Evolutionary conservation across 2,888 invertebrate genomes (phyloP).

Genomic region (Branchellion lobata): DNA sequence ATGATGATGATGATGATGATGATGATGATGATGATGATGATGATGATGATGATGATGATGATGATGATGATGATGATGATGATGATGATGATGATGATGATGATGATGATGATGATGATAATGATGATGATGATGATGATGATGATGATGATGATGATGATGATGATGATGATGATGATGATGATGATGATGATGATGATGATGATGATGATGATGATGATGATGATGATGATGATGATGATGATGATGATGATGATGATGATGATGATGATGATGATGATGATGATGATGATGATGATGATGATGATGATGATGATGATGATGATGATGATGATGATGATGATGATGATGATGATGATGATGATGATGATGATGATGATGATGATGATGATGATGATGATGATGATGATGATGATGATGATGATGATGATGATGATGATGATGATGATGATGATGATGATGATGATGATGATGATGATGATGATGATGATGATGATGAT

Average conservation of each 20-base stretch:
- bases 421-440: neutral
- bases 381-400: conserved; percentile 10
- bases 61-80: conserved; percentile 9
- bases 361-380: neutral
- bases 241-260: neutral
- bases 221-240: neutral
- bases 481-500: neutral
- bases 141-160: conserved; percentile 23
- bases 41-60: conserved; percentile 9
- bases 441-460: conserved; percentile 10
- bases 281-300: neutral
- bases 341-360: neutral
- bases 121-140: conserved; percentile 8
- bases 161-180: conserved; percentile 15
- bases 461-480: neutral
- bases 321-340: conserved; percentile 10
- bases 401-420: neutral
- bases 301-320: neutral
- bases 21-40: conserved; percentile 10
- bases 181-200: conserved; percentile 15
- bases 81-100: conserved; percentile 9
- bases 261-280: conserved; percentile 10
- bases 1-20: conserved; percentile 9
- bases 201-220: conserved; percentile 21
- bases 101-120: conserved; percentile 7